A percentile compares a stretch with the other conserved stretches of the same genome.
Evolutionary conservation across 2,797 vertebrate species (phyloP).

Genomic region (Anguilla anguilla): DNA sequence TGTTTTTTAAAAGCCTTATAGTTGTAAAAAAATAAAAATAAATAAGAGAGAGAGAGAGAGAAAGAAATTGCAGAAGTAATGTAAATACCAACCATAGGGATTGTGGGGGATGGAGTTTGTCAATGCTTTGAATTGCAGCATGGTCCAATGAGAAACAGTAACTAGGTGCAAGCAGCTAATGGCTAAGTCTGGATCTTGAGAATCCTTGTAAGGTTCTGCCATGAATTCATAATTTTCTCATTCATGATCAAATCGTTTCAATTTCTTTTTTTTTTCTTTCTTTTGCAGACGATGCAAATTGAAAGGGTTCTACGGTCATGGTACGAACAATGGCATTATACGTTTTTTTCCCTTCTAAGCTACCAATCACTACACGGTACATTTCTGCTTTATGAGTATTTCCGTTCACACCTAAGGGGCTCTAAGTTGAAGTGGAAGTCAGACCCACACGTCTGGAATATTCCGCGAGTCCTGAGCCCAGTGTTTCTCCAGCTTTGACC

Average conservation of each 20-base stretch:
- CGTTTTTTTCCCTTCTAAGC: background rate
- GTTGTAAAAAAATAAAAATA: constrained; percentile 60
- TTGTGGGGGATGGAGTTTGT: constrained; percentile 69
- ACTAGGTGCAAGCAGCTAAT: background rate
- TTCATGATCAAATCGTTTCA: background rate
- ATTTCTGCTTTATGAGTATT: background rate
- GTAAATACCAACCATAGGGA: constrained; percentile 73
- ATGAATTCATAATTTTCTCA: background rate
- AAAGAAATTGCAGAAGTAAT: constrained; percentile 65
- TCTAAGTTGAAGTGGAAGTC: background rate
- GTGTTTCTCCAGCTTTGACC: background rate
- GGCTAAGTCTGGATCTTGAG: background rate
- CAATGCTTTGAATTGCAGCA: constrained; percentile 38
- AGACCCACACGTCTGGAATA: background rate
- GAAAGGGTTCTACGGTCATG: background rate
- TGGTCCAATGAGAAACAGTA: background rate
- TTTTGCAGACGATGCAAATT: background rate
- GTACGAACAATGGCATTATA: background rate
- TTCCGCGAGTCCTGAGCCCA: background rate
- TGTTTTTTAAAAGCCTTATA: constrained; percentile 81
- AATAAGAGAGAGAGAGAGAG: constrained; percentile 40
- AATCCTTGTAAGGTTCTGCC: background rate
- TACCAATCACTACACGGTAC: background rate
- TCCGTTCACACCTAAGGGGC: background rate
- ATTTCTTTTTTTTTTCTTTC: background rate